Percentiles rank a stretch among this genome's conserved stretches.
phyloP scores from a whole-genome alignment of 2,888 invertebrate genomes.

The Candidula unifasciata region DNA sequence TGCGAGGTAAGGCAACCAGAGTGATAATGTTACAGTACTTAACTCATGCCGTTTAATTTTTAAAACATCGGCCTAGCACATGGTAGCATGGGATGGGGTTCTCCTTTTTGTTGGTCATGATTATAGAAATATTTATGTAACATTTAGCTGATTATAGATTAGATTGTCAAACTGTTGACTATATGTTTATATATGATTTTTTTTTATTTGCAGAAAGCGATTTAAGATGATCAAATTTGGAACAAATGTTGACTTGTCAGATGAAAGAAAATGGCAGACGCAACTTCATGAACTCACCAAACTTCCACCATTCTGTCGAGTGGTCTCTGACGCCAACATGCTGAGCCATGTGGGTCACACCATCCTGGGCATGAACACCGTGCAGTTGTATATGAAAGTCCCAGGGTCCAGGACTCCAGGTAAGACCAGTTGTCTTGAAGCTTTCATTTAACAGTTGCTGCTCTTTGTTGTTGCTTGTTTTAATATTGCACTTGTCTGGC shows the following conservation, averaged over 20 bases:
- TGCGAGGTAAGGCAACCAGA: too few species aligned
- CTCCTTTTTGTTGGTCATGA: too few species aligned
- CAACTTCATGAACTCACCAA: constrained; percentile 97
- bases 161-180: background rate
- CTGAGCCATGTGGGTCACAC: constrained; percentile 98
- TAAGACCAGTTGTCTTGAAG: constrained; percentile 45
- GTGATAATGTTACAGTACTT: too few species aligned
- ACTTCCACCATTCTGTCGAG: constrained; percentile 95
- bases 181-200: background rate
- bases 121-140: too few species aligned
- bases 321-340: constrained; percentile 99
- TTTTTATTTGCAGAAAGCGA: constrained; percentile 59
- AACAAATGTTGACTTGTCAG: constrained; percentile 98
- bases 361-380: constrained; percentile 99
- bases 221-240: constrained; percentile 87
- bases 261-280: constrained; percentile 95
- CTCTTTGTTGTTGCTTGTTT: too few species aligned
- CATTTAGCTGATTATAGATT: too few species aligned
- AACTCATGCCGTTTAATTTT: too few species aligned
- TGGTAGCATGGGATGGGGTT: too few species aligned
- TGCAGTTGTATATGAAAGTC: constrained; percentile 98
- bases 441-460: background rate
- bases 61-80: too few species aligned
- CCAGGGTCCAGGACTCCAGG: constrained; percentile 80
- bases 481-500: too few species aligned